These are phyloP conservation scores for Agonopterix alstromeriana DNA, from an alignment of 2,888 invertebrate genomes.

Conservation along the genomic window DNA sequence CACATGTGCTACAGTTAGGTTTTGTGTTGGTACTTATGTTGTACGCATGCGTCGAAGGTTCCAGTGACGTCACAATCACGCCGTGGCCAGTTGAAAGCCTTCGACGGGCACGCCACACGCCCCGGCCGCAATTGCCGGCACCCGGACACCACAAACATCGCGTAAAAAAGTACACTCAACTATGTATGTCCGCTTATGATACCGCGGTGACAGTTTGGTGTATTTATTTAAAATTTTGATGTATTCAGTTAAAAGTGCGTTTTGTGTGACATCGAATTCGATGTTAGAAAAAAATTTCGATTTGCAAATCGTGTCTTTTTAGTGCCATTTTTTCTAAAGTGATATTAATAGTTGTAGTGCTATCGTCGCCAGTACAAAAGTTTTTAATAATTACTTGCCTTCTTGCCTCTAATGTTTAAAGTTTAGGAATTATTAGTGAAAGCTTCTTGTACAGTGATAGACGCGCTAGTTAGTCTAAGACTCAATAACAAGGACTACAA, in stretches of 20 bases:
- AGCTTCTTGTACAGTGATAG: conserved; percentile 52
- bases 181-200: conserved; percentile 52
- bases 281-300: conserved; percentile 16
- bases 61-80: conserved; percentile 38
- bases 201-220: conserved; percentile 34
- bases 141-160: conserved; percentile 26
- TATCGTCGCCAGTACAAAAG: conserved; percentile 69
- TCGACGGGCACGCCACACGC: conserved; percentile 35
- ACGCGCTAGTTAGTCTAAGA: conserved; percentile 53
- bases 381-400: conserved; percentile 63
- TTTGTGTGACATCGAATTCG: too few species aligned
- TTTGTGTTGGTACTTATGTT: background rate
- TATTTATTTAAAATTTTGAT: conserved; percentile 60
- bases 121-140: conserved; percentile 26
- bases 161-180: conserved; percentile 48
- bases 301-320: conserved; percentile 68
- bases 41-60: conserved; percentile 4
- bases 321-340: conserved; percentile 68
- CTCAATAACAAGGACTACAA: conserved; percentile 26
- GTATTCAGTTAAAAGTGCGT: conserved; percentile 45
- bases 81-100: conserved; percentile 32
- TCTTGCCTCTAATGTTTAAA: conserved; percentile 50
- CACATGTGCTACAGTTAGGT: conserved; percentile 17
- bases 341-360: conserved; percentile 48
- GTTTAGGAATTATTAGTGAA: conserved; percentile 31